Base-by-base conservation (phyloP, 2,888 invertebrate genomes). In the Folsomia manolachei region DNA sequence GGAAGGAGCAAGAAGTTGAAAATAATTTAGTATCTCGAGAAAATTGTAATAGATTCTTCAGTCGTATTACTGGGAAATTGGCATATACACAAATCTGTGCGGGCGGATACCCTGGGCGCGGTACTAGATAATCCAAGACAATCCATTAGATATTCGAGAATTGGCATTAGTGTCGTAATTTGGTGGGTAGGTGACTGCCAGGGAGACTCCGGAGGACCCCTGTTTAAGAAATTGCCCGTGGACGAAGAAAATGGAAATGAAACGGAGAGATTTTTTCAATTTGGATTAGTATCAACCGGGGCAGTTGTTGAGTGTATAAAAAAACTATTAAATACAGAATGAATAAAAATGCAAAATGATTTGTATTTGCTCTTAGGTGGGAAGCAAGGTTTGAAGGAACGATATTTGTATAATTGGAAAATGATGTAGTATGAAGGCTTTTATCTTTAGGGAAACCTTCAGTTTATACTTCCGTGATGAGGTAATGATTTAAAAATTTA, bases 21-120 rank as follows among this genome's bases (percentile, higher is more conserved):
- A 79, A 73, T 56, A 67, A 70, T n/a, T 68, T 79, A 1, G 75
- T 73, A n/a, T 69, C 69, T 7, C 69, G 76, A 14, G 74, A 74
- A 63, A 75, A 74, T 27, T 79, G 79, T 26, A 72, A 79, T 25
- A 62, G 79, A 18, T 78, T 77, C 24, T 79, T 73, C 27, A 73
- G 73, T 0, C 51, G 76, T 19, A 56, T 70, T 21, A 75, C 74
- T 14, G 79, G 79, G 39, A 74, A 76, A 52, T 25, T 79, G 9
- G 27, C 69, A n/a, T 74, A 66, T 63, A 76, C 76, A 27, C 75
- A 77, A 60, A 77, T 79, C 27, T 77, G 76, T 56, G 75, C 73
- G 18, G 73, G 74, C 23, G 74, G 73, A 9, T 73, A 74, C 61
- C 76, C 75, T 19, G 76, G 76, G 19, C 73, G 71, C 65, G 71